Evolutionary conservation across 2,797 vertebrate genomes (phyloP).

Genomic region (Graptemys geographica): DNA sequence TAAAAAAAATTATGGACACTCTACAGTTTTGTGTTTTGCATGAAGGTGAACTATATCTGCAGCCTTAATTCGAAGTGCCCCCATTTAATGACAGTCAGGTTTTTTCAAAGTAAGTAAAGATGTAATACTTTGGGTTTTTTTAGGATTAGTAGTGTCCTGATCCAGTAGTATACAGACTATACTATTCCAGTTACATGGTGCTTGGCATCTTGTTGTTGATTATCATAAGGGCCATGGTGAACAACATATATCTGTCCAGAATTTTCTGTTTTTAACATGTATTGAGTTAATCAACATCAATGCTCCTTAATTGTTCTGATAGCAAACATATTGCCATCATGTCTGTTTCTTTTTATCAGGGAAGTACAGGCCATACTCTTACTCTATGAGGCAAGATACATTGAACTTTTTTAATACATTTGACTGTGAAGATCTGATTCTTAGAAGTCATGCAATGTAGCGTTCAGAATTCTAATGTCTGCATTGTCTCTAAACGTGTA

Average conservation of each 20-base stretch:
- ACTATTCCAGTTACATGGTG: background rate
- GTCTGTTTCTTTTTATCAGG: background rate
- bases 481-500: background rate
- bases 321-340: background rate
- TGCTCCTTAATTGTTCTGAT: background rate
- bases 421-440: background rate
- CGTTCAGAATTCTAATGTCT: slow-evolving; percentile 32
- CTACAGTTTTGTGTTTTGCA: background rate
- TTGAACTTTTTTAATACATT: slow-evolving; percentile 14
- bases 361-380: background rate
- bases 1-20: background rate
- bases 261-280: background rate
- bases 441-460: slow-evolving; percentile 4
- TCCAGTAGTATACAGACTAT: background rate
- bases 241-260: background rate
- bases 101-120: background rate
- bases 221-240: background rate
- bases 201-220: background rate
- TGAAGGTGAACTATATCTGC: background rate
- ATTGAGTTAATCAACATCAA: background rate
- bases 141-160: background rate
- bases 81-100: background rate
- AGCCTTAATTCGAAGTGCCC: background rate
- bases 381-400: rapidly evolving
- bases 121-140: background rate